phyloP scores from a whole-genome alignment of 1,140 invertebrate genomes.

The Drosophila tropicalis region DNA sequence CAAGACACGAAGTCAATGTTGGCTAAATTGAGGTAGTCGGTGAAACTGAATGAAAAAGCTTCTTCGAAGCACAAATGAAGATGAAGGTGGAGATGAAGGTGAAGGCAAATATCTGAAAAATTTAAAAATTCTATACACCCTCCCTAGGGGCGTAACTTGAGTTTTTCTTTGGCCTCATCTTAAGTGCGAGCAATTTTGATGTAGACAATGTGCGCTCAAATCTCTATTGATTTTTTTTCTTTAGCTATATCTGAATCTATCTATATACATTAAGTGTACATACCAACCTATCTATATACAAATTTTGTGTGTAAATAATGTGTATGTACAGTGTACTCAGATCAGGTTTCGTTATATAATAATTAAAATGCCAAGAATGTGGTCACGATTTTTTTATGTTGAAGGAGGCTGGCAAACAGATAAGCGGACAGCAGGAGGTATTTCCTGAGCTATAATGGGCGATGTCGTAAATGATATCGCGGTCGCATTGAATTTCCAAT shows the following conservation, averaged over 20 bases:
- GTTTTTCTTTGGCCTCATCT: not conserved
- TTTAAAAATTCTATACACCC: constrained; percentile 23
- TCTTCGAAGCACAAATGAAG: not conserved
- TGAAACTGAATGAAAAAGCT: not conserved
- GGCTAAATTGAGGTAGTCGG: constrained; percentile 41
- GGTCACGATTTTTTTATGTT: constrained; percentile 30
- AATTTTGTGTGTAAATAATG: constrained; percentile 14
- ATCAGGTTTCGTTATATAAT: constrained; percentile 46
- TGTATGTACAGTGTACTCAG: constrained; percentile 26
- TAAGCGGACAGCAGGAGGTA: constrained; percentile 24
- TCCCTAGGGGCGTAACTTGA: constrained; percentile 10
- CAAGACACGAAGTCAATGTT: constrained; percentile 22
- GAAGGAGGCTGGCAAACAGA: not conserved
- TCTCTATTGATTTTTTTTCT: constrained; percentile 18
- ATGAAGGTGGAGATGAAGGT: no score
- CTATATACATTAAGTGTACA: constrained; percentile 12
- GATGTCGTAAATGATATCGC: constrained; percentile 60
- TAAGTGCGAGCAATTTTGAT: constrained; percentile 20
- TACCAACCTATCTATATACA: not conserved
- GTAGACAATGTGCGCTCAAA: constrained; percentile 11
- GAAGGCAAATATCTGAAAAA: constrained; percentile 5
- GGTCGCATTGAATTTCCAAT: constrained; percentile 68
- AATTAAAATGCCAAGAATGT: constrained; percentile 61
- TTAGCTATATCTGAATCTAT: not conserved
- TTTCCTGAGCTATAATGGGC: constrained; percentile 49